Evolutionary conservation across 2,888 invertebrate species (phyloP), one percentile per base, ranked within the genome.

Genomic region (Spisula subtruncata): DNA sequence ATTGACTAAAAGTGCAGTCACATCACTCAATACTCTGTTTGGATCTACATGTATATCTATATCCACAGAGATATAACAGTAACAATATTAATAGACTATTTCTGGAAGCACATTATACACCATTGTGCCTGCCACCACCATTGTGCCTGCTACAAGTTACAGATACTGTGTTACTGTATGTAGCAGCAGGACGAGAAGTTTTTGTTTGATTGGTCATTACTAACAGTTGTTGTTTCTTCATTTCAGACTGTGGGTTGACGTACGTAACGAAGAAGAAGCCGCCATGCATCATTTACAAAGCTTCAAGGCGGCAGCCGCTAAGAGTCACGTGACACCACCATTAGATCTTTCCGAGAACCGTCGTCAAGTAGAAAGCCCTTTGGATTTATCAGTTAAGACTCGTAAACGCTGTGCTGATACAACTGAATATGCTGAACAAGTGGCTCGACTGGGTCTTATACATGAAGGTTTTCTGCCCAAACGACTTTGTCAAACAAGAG

Each of bases 371-470:
- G 94, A 95, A 66, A 94, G 94, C 81, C 95, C 95, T 0, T 86
- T 95, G n/a, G 95, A 95, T 89, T 89, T 95, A 35, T 94, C 95
- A 0, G 91, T 94, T 6, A 95, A 94, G 88, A 94, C 94, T 0
- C 89, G 94, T n/a, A 94, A 94, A 88, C 90, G 94, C 10, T 91
- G 89, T 29, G 93, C 94, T 0, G 94, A 95, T 82, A 92, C 94
- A 0, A 94, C 94, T 6, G 91, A 93, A 5, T 83, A 80, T 25
- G 86, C 83, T 8, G 90, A 91, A 32, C 71, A 71, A 20, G 84
- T 87, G 8, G 25, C 80, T 48, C n/a, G 85, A 79, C 82, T 82
- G 16, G 85, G 86, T 20, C 81, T 86, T 32, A 32, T 66, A n/a
- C 29, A 48, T 0, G 90, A 90, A 20, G 82, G 51, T 10, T 80